These are phyloP conservation scores for Rapana venosa DNA, from an alignment of 2,888 invertebrate genomes.

Conservation along the genomic window DNA sequence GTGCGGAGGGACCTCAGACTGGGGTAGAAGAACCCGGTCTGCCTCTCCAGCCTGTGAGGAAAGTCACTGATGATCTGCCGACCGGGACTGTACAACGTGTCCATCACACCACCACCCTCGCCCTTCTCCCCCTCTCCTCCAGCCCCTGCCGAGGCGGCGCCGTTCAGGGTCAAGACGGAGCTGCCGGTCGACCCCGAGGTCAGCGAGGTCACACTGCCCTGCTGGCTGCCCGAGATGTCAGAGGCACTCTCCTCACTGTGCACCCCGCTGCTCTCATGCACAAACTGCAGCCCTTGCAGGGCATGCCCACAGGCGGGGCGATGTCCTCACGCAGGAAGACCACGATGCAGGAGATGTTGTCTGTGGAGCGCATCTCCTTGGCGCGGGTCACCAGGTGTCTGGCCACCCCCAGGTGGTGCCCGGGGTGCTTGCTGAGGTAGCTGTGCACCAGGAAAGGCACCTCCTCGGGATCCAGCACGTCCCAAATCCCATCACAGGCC, in stretches of 20 bases:
- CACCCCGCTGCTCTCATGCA: constrained; percentile 19
- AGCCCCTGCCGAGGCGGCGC: background rate
- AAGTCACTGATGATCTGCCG: constrained; percentile 4
- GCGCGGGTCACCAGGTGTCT: constrained; percentile 86
- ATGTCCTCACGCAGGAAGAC: constrained; percentile 84
- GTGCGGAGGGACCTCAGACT: background rate
- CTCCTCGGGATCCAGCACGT: constrained; percentile 85
- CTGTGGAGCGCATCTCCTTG: constrained; percentile 87
- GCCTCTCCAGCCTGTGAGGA: constrained; percentile 13
- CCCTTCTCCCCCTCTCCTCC: background rate
- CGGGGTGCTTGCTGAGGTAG: constrained; percentile 23
- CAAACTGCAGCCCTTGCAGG: background rate
- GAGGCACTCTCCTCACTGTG: background rate
- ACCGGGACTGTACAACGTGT: background rate
- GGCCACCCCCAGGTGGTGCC: constrained; percentile 81
- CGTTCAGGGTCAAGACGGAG: background rate
- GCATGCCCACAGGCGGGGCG: constrained; percentile 16
- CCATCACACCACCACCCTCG: background rate
- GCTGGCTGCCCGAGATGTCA: constrained; percentile 25
- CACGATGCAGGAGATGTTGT: constrained; percentile 94
- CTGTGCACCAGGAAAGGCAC: constrained; percentile 80
- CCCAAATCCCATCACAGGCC: constrained; percentile 96
- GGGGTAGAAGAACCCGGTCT: constrained; percentile 21
- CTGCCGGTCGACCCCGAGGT: constrained; percentile 14
- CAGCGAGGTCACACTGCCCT: background rate